These are phyloP conservation scores for Pocillopora grandis DNA, from an alignment of 92 coral and sea anemone genomes.

Conservation along the genomic window DNA sequence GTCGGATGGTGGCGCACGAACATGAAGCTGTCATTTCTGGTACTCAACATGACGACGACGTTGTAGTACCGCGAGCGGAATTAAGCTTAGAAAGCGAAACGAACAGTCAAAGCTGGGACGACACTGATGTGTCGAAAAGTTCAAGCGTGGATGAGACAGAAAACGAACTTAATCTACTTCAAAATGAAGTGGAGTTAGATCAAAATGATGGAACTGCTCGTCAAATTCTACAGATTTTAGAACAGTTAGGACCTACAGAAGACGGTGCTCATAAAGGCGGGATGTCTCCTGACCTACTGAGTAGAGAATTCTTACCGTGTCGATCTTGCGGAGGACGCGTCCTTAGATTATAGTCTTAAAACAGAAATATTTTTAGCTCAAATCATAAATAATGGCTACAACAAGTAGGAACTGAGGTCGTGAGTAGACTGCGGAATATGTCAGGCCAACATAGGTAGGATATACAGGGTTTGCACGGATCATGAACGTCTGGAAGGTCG, in stretches of 20 bases:
- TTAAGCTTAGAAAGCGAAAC: slow-evolving; percentile 39
- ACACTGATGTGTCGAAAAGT: slow-evolving; percentile 42
- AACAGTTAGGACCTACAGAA: slow-evolving; percentile 86
- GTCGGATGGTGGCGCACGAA: slow-evolving; percentile 81
- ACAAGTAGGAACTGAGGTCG: neutral
- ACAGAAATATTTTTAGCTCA: neutral
- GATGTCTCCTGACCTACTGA: slow-evolving; percentile 76
- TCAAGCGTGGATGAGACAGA: slow-evolving; percentile 29
- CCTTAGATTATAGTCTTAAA: slow-evolving; percentile 38
- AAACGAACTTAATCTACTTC: slow-evolving; percentile 31
- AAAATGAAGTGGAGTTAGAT: slow-evolving; percentile 38
- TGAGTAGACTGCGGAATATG: no score
- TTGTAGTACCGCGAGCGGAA: slow-evolving; percentile 42
- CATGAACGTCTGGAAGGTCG: no score
- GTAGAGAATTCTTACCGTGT: slow-evolving; percentile 79
- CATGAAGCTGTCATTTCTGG: slow-evolving; percentile 69
- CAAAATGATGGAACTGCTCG: slow-evolving; percentile 86
- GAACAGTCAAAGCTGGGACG: slow-evolving; percentile 26
- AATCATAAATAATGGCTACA: neutral
- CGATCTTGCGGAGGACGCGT: slow-evolving; percentile 62
- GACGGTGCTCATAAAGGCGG: slow-evolving; percentile 73
- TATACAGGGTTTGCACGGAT: no score
- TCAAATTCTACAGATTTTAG: slow-evolving; percentile 87
- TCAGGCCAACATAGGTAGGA: no score
- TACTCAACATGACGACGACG: slow-evolving; percentile 60